Conservation (phyloP, 2,113 vertebrate genomes). For the Epinephelus lanceolatus region DNA sequence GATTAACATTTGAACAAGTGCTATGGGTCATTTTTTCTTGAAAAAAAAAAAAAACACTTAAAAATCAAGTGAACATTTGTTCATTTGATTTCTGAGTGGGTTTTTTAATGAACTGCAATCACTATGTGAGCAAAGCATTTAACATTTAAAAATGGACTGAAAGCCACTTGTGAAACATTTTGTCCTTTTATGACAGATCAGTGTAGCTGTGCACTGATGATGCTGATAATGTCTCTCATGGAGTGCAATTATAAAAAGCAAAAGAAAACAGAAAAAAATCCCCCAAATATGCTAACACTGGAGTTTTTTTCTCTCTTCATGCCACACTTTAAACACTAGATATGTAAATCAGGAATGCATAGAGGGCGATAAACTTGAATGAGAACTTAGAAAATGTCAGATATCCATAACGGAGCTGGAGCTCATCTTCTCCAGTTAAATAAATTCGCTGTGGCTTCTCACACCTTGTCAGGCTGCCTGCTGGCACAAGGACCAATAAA, state of each 20-base stretch:
- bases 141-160: background rate
- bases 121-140: no score
- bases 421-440: slow-evolving; percentile 41
- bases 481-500: slow-evolving; percentile 37
- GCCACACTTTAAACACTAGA: background rate
- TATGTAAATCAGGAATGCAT: background rate
- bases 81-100: no score
- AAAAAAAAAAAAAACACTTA: no score
- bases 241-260: background rate
- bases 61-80: no score
- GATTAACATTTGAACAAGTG: background rate
- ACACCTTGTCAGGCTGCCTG: slow-evolving; percentile 54
- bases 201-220: background rate
- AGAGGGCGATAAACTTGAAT: slow-evolving; percentile 1
- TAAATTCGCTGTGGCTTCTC: slow-evolving; percentile 34
- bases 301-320: background rate
- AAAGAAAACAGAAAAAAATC: background rate
- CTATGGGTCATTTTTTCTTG: no score
- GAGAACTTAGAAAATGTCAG: slow-evolving; percentile 29
- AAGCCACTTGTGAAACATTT: background rate
- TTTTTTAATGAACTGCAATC: no score
- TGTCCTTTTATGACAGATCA: background rate
- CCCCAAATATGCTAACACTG: no score
- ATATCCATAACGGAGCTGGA: slow-evolving; percentile 12
- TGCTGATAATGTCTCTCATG: background rate